Evolutionary conservation across 2,888 invertebrate species (phyloP).

Genomic region (Monopis laevigella): DNA sequence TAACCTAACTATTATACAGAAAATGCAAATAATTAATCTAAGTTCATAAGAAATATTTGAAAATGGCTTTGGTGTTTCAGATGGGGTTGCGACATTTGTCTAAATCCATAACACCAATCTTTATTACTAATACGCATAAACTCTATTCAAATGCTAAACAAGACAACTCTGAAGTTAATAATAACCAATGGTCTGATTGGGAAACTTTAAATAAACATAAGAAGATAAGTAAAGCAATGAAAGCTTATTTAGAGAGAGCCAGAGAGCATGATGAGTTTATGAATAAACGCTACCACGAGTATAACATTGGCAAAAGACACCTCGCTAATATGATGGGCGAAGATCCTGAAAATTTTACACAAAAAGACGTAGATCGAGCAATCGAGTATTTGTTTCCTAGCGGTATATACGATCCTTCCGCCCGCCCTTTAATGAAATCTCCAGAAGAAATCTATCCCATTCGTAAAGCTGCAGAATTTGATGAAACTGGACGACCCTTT

Average conservation of each 20-base stretch:
- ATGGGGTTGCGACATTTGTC: not conserved
- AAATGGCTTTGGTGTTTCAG: conserved; percentile 4
- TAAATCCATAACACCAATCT: not conserved
- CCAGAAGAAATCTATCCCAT: conserved; percentile 88
- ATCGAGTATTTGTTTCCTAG: conserved; percentile 97
- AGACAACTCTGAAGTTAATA: conserved; percentile 26
- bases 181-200: conserved; percentile 46
- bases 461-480: conserved; percentile 89
- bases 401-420: conserved; percentile 84
- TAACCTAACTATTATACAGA: too few species aligned
- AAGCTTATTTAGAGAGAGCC: conserved; percentile 85
- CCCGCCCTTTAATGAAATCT: conserved; percentile 89
- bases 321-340: conserved; percentile 99
- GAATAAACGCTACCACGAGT: conserved; percentile 80
- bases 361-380: conserved; percentile 86
- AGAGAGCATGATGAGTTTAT: conserved; percentile 85
- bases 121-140: too few species aligned
- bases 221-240: conserved; percentile 88
- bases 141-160: too few species aligned
- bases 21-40: too few species aligned
- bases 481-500: conserved; percentile 88
- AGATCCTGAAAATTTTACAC: conserved; percentile 88
- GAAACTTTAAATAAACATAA: conserved; percentile 59
- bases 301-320: conserved; percentile 92
- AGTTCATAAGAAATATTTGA: too few species aligned